Evolutionary conservation across 2,113 vertebrate species (phyloP).

Genomic region (Isurus oxyrinchus): DNA sequence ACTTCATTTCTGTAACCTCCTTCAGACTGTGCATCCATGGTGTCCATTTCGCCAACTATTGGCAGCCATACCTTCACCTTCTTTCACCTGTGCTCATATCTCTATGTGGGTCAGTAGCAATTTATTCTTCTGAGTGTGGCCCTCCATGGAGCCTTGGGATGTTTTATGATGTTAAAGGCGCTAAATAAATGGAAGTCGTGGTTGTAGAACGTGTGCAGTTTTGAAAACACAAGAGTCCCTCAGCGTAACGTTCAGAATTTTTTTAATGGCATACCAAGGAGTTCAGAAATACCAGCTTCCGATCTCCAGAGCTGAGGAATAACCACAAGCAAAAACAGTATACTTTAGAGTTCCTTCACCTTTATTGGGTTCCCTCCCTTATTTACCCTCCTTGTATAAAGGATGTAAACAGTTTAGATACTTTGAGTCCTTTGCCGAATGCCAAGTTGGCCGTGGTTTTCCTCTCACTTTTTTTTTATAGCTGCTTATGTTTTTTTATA

Average conservation of each 20-base stretch:
- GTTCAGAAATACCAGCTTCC: neutral
- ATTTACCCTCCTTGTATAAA: neutral
- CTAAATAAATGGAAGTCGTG: no score
- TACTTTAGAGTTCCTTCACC: neutral
- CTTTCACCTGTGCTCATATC: no score
- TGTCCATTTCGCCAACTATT: no score
- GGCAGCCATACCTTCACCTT: neutral
- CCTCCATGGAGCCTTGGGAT: no score
- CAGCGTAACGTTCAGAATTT: no score
- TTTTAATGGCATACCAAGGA: neutral
- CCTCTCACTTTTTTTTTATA: conserved; percentile 1
- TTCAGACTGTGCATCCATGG: no score
- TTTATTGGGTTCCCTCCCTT: neutral
- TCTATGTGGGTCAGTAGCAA: no score
- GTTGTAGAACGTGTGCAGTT: no score
- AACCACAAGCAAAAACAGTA: neutral
- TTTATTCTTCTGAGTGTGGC: no score
- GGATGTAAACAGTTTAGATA: neutral
- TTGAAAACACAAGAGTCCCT: no score
- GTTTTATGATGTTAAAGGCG: no score
- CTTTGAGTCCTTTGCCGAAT: neutral
- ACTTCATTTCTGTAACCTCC: no score
- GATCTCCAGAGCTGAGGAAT: neutral
- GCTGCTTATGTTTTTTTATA: neutral
- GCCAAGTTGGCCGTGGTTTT: neutral